Evolutionary conservation across 2,888 invertebrate genomes (phyloP).

Genomic region (Pomacea canaliculata): DNA sequence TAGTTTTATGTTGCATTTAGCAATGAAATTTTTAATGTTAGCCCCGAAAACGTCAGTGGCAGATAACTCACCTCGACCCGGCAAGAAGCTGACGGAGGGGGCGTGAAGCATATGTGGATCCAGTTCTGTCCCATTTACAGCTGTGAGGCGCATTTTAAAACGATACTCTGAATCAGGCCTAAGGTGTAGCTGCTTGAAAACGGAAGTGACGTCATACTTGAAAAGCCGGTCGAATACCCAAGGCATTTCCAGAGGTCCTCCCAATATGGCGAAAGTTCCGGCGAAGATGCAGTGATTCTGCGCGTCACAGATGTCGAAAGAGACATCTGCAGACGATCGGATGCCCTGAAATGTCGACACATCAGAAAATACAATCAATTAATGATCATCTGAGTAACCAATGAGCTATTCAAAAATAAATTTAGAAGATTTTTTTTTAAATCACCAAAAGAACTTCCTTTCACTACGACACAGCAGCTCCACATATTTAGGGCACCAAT

Average conservation of each 20-base stretch:
- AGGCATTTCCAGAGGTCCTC: constrained; percentile 38
- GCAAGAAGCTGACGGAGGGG: constrained; percentile 34
- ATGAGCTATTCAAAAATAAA: no score
- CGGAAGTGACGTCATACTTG: constrained; percentile 41
- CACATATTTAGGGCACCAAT: no score
- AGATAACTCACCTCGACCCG: constrained; percentile 24
- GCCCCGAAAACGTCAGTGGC: no score
- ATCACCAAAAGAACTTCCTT: no score
- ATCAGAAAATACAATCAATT: no score
- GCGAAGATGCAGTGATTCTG: constrained; percentile 34
- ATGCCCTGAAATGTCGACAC: constrained; percentile 18
- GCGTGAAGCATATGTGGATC: constrained; percentile 24
- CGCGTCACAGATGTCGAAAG: constrained; percentile 32
- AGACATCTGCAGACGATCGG: constrained; percentile 34
- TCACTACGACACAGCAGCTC: no score
- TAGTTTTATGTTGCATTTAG: no score
- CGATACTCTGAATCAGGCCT: constrained; percentile 31
- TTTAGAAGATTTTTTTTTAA: no score
- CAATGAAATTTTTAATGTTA: no score
- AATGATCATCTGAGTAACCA: no score
- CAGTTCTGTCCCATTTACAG: constrained; percentile 32
- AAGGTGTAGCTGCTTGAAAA: constrained; percentile 30
- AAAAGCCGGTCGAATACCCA: constrained; percentile 41
- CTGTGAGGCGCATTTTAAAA: constrained; percentile 24
- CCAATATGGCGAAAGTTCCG: constrained; percentile 39